phyloP scores from a whole-genome alignment of 2,113 vertebrate genomes.

The Leucopsar rothschildi region DNA sequence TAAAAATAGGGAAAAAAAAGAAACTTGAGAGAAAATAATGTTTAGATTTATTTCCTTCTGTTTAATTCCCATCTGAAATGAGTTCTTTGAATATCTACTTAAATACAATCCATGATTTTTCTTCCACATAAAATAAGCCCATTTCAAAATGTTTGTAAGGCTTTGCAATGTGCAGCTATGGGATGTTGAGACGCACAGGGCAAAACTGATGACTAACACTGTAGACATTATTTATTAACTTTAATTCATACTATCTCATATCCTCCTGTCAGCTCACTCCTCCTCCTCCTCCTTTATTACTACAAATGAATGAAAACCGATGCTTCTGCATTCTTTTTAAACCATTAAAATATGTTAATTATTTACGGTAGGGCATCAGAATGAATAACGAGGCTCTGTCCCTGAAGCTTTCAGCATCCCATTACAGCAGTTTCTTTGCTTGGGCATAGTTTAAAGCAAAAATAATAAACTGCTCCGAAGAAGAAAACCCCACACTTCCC shows the following conservation, averaged over 20 bases:
- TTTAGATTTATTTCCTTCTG: neutral
- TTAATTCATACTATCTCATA: conserved; percentile 31
- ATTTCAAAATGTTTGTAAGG: neutral
- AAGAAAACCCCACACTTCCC: fast-evolving
- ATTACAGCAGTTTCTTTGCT: neutral
- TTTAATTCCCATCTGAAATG: neutral
- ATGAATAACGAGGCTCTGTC: fast-evolving
- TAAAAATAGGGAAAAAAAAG: conserved; percentile 8
- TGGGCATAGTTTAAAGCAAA: neutral
- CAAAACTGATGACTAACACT: conserved; percentile 35
- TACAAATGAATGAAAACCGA: conserved; percentile 21
- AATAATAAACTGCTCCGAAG: neutral
- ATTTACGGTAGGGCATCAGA: neutral
- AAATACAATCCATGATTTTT: neutral
- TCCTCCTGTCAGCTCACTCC: conserved; percentile 14
- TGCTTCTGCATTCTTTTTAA: conserved; percentile 34
- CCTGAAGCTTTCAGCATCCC: neutral
- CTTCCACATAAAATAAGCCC: neutral
- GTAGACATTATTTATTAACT: conserved; percentile 35
- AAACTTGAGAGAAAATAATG: neutral
- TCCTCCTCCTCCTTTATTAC: conserved; percentile 6
- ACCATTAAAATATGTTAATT: conserved; percentile 33
- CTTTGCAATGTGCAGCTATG: neutral
- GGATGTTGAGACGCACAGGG: neutral
- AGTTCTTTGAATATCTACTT: neutral